Conservation (phyloP, 2,888 invertebrate species). For the Drosophila neonasuta region DNA sequence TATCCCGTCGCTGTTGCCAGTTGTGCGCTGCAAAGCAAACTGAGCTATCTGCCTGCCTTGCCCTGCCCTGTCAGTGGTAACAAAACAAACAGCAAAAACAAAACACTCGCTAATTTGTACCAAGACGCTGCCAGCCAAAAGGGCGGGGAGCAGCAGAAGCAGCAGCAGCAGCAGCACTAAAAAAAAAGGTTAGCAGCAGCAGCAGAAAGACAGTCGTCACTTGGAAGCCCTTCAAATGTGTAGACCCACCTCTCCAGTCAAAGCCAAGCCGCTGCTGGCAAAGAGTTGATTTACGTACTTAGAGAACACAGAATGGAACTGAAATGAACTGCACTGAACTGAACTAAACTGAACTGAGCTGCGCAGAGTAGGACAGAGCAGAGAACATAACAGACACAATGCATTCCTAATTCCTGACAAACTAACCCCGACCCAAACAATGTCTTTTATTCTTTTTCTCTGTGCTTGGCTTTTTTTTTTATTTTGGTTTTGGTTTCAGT, state of each 20-base stretch:
- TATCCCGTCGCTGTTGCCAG: constrained; percentile 66
- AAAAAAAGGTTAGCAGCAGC: constrained; percentile 19
- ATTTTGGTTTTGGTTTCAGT: constrained; percentile 24
- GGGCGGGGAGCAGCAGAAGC: constrained; percentile 3
- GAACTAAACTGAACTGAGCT: constrained; percentile 30
- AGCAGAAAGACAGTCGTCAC: constrained; percentile 26
- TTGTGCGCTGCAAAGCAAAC: constrained; percentile 67
- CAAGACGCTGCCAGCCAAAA: constrained; percentile 41
- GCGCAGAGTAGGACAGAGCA: neutral
- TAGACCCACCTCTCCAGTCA: neutral
- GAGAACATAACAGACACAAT: constrained; percentile 51
- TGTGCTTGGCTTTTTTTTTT: neutral
- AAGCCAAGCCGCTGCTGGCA: constrained; percentile 12
- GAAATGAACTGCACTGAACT: constrained; percentile 33
- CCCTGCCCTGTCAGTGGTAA: constrained; percentile 27
- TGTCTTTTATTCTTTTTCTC: constrained; percentile 4
- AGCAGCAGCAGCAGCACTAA: neutral
- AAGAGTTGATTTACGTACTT: constrained; percentile 66
- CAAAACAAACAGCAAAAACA: constrained; percentile 26
- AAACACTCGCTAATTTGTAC: constrained; percentile 49
- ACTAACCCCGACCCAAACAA: constrained; percentile 18
- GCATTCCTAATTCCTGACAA: constrained; percentile 68
- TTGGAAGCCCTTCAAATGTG: constrained; percentile 50
- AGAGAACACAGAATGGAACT: constrained; percentile 26
- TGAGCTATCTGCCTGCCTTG: constrained; percentile 50